Evolutionary conservation across 2,888 invertebrate species (phyloP), one percentile per base, ranked within the genome.

Genomic region (Chymomyza amoena): DNA sequence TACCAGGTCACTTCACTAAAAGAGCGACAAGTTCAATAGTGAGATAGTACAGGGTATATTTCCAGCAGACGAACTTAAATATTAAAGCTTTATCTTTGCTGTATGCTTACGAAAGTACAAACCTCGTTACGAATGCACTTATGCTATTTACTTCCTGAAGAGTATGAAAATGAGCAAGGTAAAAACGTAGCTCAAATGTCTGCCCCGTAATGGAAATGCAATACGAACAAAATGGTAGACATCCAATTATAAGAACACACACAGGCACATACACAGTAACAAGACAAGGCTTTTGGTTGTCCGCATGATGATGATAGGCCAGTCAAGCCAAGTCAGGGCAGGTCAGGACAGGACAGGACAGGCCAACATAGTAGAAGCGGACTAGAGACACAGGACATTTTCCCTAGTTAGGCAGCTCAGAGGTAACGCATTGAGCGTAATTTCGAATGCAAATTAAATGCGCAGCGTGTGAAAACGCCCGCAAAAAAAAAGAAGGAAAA

Each of bases 381-480:
- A 32, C 32, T 32, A 32, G 32, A 7, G 6, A 32, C n/a, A 4
- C 32, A 56, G 20, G 56, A 20, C n/a, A 20, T n/a, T 51, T 51
- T 51, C 51, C 54, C 57, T 25, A 20, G 18, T 25, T 25, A 15
- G 57, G 1, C 16, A 51, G 15, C 51, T n/a, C 9, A 10, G 5
- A 9, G 51, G 16, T 32, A 32, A 32, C 32, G 32, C 32, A 32
- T 45, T 45, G 39, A 45, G 39, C 39, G 39, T 13, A 45, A 86
- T 88, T 88, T 88, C 77, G 68, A 80, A 85, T 88, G 86, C 81
- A 86, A 86, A 88, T 86, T 82, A 78, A 81, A 85, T 79, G 57
- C 57, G 57, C 25, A 10, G 77, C 77, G 77, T 77, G 79, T 60
- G 79, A 78, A 79, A 65, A 79, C 65, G 66, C 68, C 16, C 64